Percentiles rank a stretch among this genome's conserved stretches.
These are phyloP conservation scores for Sigmodon hispidus DNA, from an alignment of 2,113 vertebrate genomes.

Conservation along the genomic window DNA sequence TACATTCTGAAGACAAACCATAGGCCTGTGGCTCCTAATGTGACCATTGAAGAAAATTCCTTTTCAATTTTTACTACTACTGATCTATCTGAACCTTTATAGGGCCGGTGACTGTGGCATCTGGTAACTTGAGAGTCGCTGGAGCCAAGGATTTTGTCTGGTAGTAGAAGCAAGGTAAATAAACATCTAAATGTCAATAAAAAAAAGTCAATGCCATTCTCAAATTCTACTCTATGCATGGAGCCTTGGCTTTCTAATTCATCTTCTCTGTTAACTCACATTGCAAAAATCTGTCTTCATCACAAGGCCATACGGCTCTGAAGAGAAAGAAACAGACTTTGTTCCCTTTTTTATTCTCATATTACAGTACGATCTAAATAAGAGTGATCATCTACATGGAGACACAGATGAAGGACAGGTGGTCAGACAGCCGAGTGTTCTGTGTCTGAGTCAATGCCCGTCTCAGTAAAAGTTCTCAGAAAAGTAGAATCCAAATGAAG, in stretches of 20 bases:
- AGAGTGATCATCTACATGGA: neutral
- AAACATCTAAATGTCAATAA: neutral
- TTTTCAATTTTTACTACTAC: neutral
- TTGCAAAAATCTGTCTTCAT: neutral
- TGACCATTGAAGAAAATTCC: too few relatives aligned
- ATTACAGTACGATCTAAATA: neutral
- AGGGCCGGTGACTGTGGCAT: neutral
- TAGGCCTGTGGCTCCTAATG: neutral
- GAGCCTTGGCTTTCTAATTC: neutral
- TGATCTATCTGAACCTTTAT: neutral
- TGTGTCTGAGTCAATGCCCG: neutral
- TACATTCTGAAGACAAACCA: neutral
- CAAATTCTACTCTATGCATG: neutral
- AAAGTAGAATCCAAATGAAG: slow-evolving; percentile 3
- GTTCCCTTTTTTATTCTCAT: neutral
- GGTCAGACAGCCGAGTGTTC: neutral
- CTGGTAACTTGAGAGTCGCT: neutral
- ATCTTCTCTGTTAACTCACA: neutral
- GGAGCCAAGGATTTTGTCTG: neutral
- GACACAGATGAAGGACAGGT: neutral
- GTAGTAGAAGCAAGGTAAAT: neutral
- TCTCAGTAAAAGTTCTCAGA: slow-evolving; percentile 25
- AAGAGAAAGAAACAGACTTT: neutral
- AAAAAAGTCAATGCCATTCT: neutral
- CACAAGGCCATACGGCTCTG: neutral